phyloP scores from a whole-genome alignment of 2,113 vertebrate genomes.

The Fukomys damarensis region DNA sequence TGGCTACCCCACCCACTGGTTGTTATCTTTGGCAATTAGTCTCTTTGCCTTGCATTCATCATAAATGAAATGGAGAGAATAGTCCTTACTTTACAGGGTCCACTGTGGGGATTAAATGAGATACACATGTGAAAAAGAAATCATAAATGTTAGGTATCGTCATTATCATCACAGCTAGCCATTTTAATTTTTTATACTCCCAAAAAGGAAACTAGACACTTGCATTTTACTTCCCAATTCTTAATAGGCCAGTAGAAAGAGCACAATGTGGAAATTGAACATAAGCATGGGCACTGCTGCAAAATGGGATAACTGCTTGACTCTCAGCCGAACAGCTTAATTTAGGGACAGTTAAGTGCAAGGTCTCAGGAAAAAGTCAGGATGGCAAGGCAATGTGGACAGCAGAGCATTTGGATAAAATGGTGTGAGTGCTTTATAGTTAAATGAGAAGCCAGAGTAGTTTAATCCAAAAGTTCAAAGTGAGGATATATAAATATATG shows the following conservation, averaged over 20 bases:
- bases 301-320: background rate
- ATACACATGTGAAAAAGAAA: background rate
- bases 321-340: background rate
- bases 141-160: background rate
- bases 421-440: conserved; percentile 19
- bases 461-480: conserved; percentile 54
- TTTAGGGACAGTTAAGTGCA: background rate
- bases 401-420: background rate
- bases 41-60: background rate
- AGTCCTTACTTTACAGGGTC: background rate
- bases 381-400: background rate
- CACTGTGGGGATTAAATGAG: background rate
- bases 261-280: background rate
- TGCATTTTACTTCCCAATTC: conserved; percentile 5
- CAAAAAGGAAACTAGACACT: background rate
- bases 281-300: background rate
- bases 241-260: background rate
- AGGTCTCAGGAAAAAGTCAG: background rate
- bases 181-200: background rate
- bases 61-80: background rate
- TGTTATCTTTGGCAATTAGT: background rate
- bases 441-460: conserved; percentile 17
- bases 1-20: background rate
- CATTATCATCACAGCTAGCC: background rate
- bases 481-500: conserved; percentile 54